A percentile compares a stretch with the other conserved stretches of the same genome.
phyloP scores from a whole-genome alignment of 2,888 invertebrate species.

The Exephanes ischioxanthus region DNA sequence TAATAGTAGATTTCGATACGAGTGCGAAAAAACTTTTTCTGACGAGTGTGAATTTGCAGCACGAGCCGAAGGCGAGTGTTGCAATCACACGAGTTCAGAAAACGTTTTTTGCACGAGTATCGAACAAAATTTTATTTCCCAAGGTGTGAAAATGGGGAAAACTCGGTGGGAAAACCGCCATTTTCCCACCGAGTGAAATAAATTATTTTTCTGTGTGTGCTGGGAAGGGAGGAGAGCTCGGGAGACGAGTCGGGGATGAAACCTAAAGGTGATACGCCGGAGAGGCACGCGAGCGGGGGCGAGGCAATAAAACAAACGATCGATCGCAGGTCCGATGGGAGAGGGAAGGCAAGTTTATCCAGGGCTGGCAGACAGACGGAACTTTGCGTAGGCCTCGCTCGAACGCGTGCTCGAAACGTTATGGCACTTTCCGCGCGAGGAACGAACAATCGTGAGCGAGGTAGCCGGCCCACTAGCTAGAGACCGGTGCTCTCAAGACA shows the following conservation, averaged over 20 bases:
- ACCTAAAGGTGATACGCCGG: conserved; percentile 24
- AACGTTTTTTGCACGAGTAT: too few relatives aligned
- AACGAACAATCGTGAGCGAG: conserved; percentile 36
- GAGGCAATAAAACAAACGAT: conserved; percentile 51
- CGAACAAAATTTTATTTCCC: too few relatives aligned
- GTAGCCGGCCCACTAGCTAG: neutral
- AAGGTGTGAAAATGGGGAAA: too few relatives aligned
- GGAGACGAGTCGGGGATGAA: conserved; percentile 22
- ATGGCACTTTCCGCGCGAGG: conserved; percentile 20
- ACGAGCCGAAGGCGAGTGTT: too few relatives aligned
- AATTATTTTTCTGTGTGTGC: neutral
- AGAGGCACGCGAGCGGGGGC: conserved; percentile 19
- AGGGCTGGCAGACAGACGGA: neutral
- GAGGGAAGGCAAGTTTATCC: neutral
- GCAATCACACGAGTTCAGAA: too few relatives aligned
- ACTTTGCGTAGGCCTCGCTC: conserved; percentile 35
- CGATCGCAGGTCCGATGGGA: conserved; percentile 12
- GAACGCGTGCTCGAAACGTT: conserved; percentile 2
- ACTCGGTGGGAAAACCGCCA: too few relatives aligned
- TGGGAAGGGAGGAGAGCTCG: neutral
- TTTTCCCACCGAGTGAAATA: too few relatives aligned
- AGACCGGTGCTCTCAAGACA: conserved; percentile 39
- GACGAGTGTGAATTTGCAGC: too few relatives aligned
- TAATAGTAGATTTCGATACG: too few relatives aligned
- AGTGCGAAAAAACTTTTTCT: too few relatives aligned